Base-by-base conservation (phyloP, 2,797 vertebrate genomes). In the Erpetoichthys calabaricus region DNA sequence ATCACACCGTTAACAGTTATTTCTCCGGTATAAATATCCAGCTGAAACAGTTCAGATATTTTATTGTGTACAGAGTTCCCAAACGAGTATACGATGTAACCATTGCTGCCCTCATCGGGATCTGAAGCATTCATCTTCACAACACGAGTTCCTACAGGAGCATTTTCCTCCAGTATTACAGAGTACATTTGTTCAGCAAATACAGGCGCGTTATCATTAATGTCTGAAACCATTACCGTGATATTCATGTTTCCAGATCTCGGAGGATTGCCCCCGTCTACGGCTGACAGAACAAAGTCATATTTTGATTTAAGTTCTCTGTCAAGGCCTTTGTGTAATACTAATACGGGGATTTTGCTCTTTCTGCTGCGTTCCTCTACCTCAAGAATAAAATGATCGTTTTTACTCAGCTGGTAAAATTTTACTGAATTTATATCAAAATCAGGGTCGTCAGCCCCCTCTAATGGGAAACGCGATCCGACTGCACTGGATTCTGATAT, bases 121-220 rank as follows among this genome's bases (percentile, higher is more conserved):
- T 80, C 78, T 4, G 70, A 68, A 5, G 80, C 78, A 57, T 71
- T 75, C 1, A 80, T 64, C 56, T 74, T 62, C 8, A 67, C 43
- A 0, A 75, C 62, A 8, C 10, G 69, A 44, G 58, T 72, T 0
- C 63, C 78, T 3, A 64, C 2, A 3, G 55, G 60, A 25, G 47
- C 41, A 51, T 72, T 80, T 74, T 76, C 78, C 53, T 51, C 45
- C 3, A 77, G 52, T 8, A 3, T 46, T 0, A 74, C 68, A 4
- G 76, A 68, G 7, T 85, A 86, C 55, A 57, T 46, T 2, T 71
- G 62, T 8, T 72, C 60, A 6, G 61, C 47, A 7, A 88, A 88
- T 6, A 71, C 8, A 2, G 83, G 85, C 0, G 63, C 47, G 1
- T 86, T 87, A 54, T 88, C 85, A 63, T 88, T 88, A 4, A 80